Conservation (phyloP, 2,888 invertebrate species). For the Boloria euphrosyne region DNA sequence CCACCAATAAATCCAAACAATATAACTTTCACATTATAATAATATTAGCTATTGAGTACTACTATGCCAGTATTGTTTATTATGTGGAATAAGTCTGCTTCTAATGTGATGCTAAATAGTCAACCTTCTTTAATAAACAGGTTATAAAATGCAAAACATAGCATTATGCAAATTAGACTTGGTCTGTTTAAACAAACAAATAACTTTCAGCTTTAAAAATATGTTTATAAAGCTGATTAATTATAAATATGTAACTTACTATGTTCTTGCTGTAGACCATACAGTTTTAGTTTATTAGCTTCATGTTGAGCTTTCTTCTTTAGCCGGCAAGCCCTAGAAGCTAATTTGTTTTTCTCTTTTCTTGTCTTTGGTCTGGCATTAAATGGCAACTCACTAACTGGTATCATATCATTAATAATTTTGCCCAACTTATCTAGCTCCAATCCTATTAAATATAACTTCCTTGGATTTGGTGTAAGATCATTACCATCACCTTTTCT, state of each 20-base stretch:
- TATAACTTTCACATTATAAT: too few species aligned
- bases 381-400: conserved; percentile 95
- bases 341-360: conserved; percentile 98
- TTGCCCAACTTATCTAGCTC: conserved; percentile 95
- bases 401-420: conserved; percentile 97
- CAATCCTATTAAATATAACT: conserved; percentile 94
- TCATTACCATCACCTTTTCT: conserved; percentile 99
- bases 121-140: too few species aligned
- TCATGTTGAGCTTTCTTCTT: conserved; percentile 99
- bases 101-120: too few species aligned
- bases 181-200: too few species aligned
- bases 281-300: conserved; percentile 97
- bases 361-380: conserved; percentile 95
- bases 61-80: too few species aligned
- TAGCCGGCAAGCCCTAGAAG: conserved; percentile 96
- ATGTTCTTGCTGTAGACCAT: conserved; percentile 96
- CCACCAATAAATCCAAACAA: too few species aligned
- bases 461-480: conserved; percentile 96
- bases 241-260: conserved; percentile 84
- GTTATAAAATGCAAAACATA: too few species aligned
- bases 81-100: too few species aligned
- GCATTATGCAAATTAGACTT: neutral
- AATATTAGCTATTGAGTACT: too few species aligned
- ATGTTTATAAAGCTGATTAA: neutral
- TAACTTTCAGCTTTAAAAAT: neutral